Evolutionary conservation across 2,888 invertebrate genomes (phyloP), one percentile per base, ranked within the genome.

Genomic region (Philereme vetulata): DNA sequence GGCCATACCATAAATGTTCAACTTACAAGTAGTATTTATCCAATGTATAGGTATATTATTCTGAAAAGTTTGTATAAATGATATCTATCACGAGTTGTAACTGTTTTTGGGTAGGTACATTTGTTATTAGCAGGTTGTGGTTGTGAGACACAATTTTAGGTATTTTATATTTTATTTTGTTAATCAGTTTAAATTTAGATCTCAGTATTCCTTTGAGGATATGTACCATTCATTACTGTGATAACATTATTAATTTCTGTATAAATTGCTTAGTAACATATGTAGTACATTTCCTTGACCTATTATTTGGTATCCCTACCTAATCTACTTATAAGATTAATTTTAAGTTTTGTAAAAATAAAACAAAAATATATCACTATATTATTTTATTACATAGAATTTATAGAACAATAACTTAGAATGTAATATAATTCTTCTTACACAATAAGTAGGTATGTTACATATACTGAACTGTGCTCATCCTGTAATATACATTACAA

Each of bases 381-480:
- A 79, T 80, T 74, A 71, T 79, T 85, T 82, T 84, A 85, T 78
- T 88, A 85, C 76, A 88, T 82, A 72, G 67, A 74, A 81, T 82
- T 85, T 81, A n/a, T n/a, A n/a, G n/a, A 80, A 86, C 84, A 85
- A 85, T 86, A 85, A 81, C 85, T 81, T 83, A 84, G 63, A 60
- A 66, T 68, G 65, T 70, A 67, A 68, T 71, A 77, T 72, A 68
- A 64, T 74, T 78, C 71, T 64, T 74, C 78, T 79, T 80, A 78
- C 66, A 75, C 71, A 76, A 60, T 56, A 61, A 42, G 48, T 42
- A 38, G 11, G 38, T 47, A 57, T 21, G 51, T 58, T 51, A 32
- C 21, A 55, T 34, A 8, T 43, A 82, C 67, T 72, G 77, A 80
- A 83, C 74, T 86, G 86, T 86, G 85, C 86, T 87, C 86, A 36